These are phyloP conservation scores for Argya squamiceps DNA, from an alignment of 2,797 vertebrate species.

Conservation along the genomic window DNA sequence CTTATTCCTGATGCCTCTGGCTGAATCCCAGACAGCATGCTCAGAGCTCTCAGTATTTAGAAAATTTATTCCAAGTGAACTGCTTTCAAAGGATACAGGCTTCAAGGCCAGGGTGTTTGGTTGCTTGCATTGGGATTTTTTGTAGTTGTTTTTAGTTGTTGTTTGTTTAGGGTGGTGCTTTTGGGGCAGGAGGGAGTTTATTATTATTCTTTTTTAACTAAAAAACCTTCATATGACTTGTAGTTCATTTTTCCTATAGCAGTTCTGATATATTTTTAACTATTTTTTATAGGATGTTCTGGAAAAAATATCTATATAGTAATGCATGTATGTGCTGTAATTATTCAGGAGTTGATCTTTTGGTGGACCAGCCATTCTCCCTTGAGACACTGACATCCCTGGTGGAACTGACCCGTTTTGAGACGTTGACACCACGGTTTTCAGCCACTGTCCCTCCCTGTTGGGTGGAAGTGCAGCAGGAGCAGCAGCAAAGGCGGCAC, in stretches of 20 bases:
- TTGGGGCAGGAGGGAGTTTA: rapidly evolving
- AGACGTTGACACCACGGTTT: conserved; percentile 95
- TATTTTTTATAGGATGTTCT: background rate
- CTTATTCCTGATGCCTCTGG: background rate
- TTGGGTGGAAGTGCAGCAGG: conserved; percentile 98
- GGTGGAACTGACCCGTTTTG: conserved; percentile 96
- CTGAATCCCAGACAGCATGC: background rate
- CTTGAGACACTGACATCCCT: conserved; percentile 92
- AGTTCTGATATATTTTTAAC: background rate
- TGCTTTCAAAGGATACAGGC: background rate
- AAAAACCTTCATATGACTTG: background rate
- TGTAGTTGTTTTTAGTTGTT: background rate
- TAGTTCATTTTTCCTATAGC: background rate
- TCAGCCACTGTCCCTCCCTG: conserved; percentile 97
- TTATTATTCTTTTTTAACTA: background rate
- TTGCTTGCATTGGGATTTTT: background rate
- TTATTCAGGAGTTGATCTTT: conserved; percentile 90
- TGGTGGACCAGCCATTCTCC: conserved; percentile 92
- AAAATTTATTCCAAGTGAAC: background rate
- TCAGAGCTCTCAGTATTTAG: background rate
- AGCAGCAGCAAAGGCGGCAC: conserved; percentile 95
- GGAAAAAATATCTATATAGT: background rate
- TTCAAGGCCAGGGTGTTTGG: background rate
- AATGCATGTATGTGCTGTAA: background rate
- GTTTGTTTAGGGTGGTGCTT: background rate